Percentiles rank a stretch among this genome's conserved stretches.
These are phyloP conservation scores for Leptinotarsa tumamoca DNA, from an alignment of 2,888 invertebrate species.

Conservation along the genomic window DNA sequence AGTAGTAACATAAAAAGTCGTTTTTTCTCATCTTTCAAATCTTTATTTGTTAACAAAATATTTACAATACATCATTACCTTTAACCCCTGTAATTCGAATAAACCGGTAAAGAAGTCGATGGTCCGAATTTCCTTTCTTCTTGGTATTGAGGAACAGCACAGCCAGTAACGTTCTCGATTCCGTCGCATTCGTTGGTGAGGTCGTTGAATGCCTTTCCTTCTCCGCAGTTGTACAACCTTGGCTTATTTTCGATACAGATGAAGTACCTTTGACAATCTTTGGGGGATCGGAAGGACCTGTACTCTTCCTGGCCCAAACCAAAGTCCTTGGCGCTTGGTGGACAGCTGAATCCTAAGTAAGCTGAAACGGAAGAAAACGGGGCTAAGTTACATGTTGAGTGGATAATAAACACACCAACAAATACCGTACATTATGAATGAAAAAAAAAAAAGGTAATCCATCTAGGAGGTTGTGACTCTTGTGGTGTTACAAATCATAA, in stretches of 20 bases:
- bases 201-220: slow-evolving; percentile 83
- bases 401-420: no score
- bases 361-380: slow-evolving; percentile 66
- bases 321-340: slow-evolving; percentile 69
- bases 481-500: no score
- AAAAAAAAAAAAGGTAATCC: no score
- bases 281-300: slow-evolving; percentile 69
- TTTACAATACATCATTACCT: background rate
- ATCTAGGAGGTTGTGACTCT: no score
- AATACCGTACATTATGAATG: no score
- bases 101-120: slow-evolving; percentile 8
- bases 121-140: slow-evolving; percentile 8
- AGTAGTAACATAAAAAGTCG: background rate
- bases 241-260: slow-evolving; percentile 80
- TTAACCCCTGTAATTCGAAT: slow-evolving; percentile 17
- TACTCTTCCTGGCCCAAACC: slow-evolving; percentile 68
- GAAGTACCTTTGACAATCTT: slow-evolving; percentile 83
- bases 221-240: slow-evolving; percentile 80
- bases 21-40: background rate
- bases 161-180: slow-evolving; percentile 81
- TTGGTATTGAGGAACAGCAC: slow-evolving; percentile 66
- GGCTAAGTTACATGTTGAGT: no score
- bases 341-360: slow-evolving; percentile 85
- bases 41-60: slow-evolving; percentile 10
- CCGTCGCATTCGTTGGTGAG: slow-evolving; percentile 79